phyloP scores from a whole-genome alignment of 2,797 vertebrate species.

The Spinibarbus caldwelli region DNA sequence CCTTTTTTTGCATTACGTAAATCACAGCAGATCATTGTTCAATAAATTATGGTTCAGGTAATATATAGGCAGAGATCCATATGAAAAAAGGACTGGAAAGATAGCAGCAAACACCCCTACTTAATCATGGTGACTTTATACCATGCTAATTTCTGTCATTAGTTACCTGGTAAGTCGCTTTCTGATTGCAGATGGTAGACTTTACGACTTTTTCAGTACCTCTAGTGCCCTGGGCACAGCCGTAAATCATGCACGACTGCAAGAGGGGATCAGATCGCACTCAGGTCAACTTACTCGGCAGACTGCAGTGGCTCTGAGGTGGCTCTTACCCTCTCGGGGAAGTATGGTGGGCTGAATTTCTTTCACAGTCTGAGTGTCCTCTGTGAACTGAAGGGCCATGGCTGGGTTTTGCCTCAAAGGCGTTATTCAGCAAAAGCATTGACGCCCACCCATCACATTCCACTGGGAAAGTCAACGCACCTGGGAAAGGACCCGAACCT shows the following conservation, averaged over 20 bases:
- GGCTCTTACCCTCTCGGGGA: conserved; percentile 14
- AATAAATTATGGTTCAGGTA: conserved; percentile 23
- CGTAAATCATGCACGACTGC: conserved; percentile 45
- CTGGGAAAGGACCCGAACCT: conserved; percentile 34
- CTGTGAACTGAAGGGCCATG: conserved; percentile 30
- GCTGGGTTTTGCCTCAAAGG: conserved; percentile 26
- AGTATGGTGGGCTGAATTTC: not conserved
- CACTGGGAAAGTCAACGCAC: conserved; percentile 29
- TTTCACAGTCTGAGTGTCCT: not conserved
- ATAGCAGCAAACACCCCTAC: conserved; percentile 48
- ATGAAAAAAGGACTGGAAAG: conserved; percentile 27
- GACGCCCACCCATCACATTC: conserved; percentile 53
- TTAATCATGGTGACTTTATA: conserved; percentile 59
- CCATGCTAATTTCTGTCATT: conserved; percentile 53
- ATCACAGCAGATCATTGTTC: conserved; percentile 3
- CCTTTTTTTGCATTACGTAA: not conserved
- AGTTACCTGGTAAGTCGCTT: conserved; percentile 54
- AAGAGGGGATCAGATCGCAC: conserved; percentile 44
- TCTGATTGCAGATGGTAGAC: conserved; percentile 55
- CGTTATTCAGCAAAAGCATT: conserved; percentile 35
- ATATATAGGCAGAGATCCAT: not conserved
- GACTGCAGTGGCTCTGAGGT: conserved; percentile 12
- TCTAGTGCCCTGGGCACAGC: conserved; percentile 36
- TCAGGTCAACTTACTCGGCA: conserved; percentile 14
- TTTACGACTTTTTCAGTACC: conserved; percentile 25